phyloP scores from a whole-genome alignment of 1,140 invertebrate genomes.

The Orius insidiosus region DNA sequence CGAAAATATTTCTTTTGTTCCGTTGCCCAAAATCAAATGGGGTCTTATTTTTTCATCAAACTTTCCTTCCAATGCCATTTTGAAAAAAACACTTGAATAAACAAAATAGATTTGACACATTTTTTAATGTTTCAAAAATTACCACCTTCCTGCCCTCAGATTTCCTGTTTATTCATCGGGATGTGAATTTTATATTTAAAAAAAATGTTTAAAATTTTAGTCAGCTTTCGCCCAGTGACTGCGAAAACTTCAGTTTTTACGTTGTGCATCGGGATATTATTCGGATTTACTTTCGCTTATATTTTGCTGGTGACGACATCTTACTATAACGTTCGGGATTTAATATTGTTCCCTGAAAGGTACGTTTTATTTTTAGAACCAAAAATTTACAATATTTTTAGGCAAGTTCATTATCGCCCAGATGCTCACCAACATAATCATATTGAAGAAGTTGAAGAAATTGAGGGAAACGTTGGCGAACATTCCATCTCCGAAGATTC shows the following conservation, averaged over 20 bases:
- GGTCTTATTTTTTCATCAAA: no score
- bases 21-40: no score
- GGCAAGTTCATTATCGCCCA: constrained; percentile 12
- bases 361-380: constrained; percentile 10
- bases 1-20: no score
- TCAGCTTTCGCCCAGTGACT: constrained; percentile 15
- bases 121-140: no score
- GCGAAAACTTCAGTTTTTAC: constrained; percentile 27
- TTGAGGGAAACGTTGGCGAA: constrained; percentile 27
- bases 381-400: constrained; percentile 1
- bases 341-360: constrained; percentile 17
- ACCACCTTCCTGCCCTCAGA: no score
- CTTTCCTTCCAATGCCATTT: no score
- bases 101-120: no score
- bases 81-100: no score
- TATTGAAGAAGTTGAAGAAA: constrained; percentile 31
- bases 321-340: constrained; percentile 15
- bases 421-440: constrained; percentile 42
- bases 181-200: no score
- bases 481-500: constrained; percentile 39
- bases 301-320: constrained; percentile 21
- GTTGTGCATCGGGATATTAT: constrained; percentile 24
- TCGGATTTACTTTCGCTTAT: constrained; percentile 28
- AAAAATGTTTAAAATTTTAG: constrained; percentile 13
- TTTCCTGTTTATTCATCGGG: no score